These are phyloP conservation scores for Sialia sialis DNA, from an alignment of 2,113 vertebrate genomes.

Conservation along the genomic window DNA sequence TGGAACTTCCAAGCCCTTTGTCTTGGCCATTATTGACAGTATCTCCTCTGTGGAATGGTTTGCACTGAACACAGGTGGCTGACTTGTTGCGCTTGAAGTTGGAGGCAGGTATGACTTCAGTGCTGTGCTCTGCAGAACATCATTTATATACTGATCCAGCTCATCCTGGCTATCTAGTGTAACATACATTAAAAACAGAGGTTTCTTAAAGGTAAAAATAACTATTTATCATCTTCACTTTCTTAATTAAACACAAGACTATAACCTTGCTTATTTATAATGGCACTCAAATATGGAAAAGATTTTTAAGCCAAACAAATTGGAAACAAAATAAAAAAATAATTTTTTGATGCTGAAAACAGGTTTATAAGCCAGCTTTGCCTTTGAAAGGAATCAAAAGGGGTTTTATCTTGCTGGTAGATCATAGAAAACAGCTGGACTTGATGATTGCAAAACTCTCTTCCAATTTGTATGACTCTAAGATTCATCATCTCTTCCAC, in stretches of 20 bases:
- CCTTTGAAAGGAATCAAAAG: not conserved
- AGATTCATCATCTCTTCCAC: not conserved
- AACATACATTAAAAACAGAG: not conserved
- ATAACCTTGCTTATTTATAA: not conserved
- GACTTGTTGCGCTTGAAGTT: constrained; percentile 74
- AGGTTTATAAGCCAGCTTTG: not conserved
- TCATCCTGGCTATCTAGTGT: constrained; percentile 75
- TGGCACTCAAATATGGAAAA: not conserved
- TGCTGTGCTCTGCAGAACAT: constrained; percentile 85
- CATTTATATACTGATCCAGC: constrained; percentile 90
- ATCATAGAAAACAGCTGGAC: not conserved
- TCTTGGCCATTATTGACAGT: constrained; percentile 90
- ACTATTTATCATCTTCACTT: not conserved
- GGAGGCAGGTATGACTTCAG: constrained; percentile 85
- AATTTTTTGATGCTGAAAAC: not conserved
- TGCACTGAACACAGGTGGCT: constrained; percentile 86
- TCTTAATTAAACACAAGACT: not conserved
- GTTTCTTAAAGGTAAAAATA: not conserved
- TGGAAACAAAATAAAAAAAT: not conserved
- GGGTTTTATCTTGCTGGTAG: not conserved
- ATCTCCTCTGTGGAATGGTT: constrained; percentile 92
- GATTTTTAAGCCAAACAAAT: not conserved
- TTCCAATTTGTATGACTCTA: not conserved
- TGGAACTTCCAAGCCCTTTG: constrained; percentile 87
- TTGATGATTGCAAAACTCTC: not conserved